Conservation (phyloP, 2,113 vertebrate genomes). For the Eretmochelys imbricata region DNA sequence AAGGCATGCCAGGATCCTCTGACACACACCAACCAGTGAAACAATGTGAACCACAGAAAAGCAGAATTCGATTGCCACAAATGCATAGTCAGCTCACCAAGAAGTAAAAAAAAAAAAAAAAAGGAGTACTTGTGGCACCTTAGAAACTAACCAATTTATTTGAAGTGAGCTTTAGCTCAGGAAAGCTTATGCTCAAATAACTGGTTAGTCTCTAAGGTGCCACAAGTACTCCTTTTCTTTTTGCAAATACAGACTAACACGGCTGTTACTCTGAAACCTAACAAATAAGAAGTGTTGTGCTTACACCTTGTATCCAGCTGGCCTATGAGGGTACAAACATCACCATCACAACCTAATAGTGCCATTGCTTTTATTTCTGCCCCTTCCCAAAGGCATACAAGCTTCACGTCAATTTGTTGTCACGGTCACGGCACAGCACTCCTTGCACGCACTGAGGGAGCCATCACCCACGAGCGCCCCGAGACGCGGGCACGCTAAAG, state of each 20-base stretch:
- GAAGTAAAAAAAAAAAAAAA: too few species aligned
- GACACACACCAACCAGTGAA: neutral
- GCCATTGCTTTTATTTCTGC: neutral
- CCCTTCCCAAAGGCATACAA: neutral
- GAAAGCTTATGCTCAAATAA: too few species aligned
- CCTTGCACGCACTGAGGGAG: too few species aligned
- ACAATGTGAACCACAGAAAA: neutral
- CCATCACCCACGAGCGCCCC: neutral
- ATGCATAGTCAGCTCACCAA: neutral
- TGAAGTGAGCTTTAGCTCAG: too few species aligned
- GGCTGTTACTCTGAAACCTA: too few species aligned
- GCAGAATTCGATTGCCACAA: neutral
- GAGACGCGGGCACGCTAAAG: neutral
- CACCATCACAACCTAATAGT: neutral
- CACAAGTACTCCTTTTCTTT: too few species aligned
- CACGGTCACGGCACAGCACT: too few species aligned
- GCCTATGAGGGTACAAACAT: neutral
- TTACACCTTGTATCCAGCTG: neutral
- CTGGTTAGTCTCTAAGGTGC: too few species aligned
- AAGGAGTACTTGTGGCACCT: too few species aligned
- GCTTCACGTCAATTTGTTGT: too few species aligned
- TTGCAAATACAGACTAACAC: too few species aligned
- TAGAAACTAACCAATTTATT: too few species aligned
- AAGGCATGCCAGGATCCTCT: neutral
- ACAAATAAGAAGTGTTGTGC: neutral